Evolutionary conservation across 2,888 invertebrate genomes (phyloP).

Genomic region (Apoda limacodes): DNA sequence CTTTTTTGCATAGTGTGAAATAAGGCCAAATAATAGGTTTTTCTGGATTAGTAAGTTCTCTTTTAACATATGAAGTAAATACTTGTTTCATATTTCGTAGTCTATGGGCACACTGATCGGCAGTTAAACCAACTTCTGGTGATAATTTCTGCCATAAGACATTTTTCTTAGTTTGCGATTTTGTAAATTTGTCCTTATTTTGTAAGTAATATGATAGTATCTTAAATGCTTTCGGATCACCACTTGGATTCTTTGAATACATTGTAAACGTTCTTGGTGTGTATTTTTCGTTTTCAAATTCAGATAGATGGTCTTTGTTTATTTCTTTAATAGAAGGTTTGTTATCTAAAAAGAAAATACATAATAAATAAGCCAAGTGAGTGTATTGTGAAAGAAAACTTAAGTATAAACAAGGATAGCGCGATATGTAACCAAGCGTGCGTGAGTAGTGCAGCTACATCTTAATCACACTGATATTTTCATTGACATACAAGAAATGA

Average conservation of each 20-base stretch:
- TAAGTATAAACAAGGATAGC: too few relatives aligned
- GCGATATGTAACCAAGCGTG: too few relatives aligned
- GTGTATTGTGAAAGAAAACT: neutral
- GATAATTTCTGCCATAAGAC: constrained; percentile 40
- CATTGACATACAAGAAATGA: too few relatives aligned
- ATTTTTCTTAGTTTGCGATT: constrained; percentile 36
- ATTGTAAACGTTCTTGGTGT: constrained; percentile 35
- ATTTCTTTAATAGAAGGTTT: constrained; percentile 32
- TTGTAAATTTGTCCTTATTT: constrained; percentile 48
- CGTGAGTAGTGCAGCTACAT: too few relatives aligned
- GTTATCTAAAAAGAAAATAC: constrained; percentile 34
- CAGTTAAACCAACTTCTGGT: constrained; percentile 38
- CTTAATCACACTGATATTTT: too few relatives aligned
- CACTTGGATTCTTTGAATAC: constrained; percentile 26
- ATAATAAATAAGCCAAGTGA: too few relatives aligned
- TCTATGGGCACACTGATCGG: constrained; percentile 46
- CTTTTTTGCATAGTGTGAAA: constrained; percentile 51
- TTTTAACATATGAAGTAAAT: constrained; percentile 43
- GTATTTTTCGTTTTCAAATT: constrained; percentile 37
- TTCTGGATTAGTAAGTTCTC: constrained; percentile 52
- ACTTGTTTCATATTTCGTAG: constrained; percentile 52
- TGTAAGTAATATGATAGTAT: constrained; percentile 52
- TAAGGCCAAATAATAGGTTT: constrained; percentile 56
- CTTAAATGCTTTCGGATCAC: constrained; percentile 44
- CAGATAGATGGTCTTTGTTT: constrained; percentile 19